Evolutionary conservation across 2,797 vertebrate species (phyloP).

Genomic region (Malacoraja senta): DNA sequence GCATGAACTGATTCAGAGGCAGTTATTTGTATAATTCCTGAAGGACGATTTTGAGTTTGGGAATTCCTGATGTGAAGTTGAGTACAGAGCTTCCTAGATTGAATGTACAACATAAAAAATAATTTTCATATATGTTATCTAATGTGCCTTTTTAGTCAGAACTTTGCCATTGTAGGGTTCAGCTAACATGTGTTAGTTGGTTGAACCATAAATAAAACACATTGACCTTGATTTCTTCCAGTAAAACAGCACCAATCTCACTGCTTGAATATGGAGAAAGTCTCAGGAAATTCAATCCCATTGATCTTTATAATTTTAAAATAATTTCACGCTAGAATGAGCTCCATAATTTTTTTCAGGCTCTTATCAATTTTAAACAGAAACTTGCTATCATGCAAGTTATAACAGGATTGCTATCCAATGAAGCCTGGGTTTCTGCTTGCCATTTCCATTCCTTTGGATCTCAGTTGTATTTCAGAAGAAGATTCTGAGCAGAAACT

Average conservation of each 20-base stretch:
- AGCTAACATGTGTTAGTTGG: not conserved
- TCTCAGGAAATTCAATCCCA: not conserved
- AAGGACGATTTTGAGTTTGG: not conserved
- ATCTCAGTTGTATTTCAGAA: not conserved
- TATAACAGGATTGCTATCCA: not conserved
- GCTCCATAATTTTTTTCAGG: not conserved
- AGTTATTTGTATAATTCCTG: not conserved
- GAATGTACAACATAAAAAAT: not conserved
- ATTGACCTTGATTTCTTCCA: not conserved
- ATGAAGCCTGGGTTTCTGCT: not conserved
- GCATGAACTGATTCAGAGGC: constrained; percentile 4
- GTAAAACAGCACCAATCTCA: too few relatives aligned
- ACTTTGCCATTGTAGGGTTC: not conserved
- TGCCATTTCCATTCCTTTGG: not conserved
- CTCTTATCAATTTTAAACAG: not conserved
- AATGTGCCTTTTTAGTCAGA: not conserved
- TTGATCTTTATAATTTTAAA: not conserved
- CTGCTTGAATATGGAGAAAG: not conserved
- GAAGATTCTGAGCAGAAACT: not conserved
- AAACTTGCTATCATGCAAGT: not conserved
- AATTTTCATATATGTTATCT: not conserved
- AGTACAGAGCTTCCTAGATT: not conserved
- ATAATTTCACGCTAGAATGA: not conserved
- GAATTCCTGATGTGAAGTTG: constrained; percentile 20
- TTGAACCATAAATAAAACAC: not conserved